Evolutionary conservation across 2,888 invertebrate genomes (phyloP).

Genomic region (Hirtodrosophila confusa): DNA sequence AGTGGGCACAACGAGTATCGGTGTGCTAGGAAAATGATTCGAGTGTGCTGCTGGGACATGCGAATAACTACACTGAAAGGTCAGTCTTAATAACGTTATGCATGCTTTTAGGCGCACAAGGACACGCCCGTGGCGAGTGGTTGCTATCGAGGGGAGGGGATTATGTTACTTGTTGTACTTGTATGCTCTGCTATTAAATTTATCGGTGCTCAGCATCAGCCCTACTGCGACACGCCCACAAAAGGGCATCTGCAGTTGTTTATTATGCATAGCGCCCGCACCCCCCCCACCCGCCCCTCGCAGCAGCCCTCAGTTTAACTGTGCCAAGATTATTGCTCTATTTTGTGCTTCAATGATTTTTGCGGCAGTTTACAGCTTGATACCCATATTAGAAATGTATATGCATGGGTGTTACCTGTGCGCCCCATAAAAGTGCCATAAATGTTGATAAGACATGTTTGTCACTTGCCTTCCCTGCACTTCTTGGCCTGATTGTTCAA

Average conservation of each 20-base stretch:
- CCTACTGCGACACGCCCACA: slow-evolving; percentile 37
- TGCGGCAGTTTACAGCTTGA: slow-evolving; percentile 35
- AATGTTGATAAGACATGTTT: slow-evolving; percentile 76
- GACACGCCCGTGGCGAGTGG: slow-evolving; percentile 21
- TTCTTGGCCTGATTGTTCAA: slow-evolving; percentile 45
- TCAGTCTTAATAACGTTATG: slow-evolving; percentile 58
- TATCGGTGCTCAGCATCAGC: slow-evolving; percentile 32
- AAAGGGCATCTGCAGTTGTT: slow-evolving; percentile 44
- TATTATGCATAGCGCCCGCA: slow-evolving; percentile 46
- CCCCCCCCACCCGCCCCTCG: neutral
- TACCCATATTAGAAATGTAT: slow-evolving; percentile 12
- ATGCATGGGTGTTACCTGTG: slow-evolving; percentile 1
- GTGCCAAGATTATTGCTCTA: slow-evolving; percentile 73
- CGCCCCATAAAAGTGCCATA: slow-evolving; percentile 65
- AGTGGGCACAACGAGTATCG: slow-evolving; percentile 14
- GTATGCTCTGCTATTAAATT: slow-evolving; percentile 42
- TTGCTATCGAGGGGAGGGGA: too few species aligned
- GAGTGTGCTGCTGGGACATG: slow-evolving; percentile 37
- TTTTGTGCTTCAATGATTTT: slow-evolving; percentile 63
- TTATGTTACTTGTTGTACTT: slow-evolving; percentile 30
- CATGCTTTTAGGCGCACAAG: slow-evolving; percentile 56
- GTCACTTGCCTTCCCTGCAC: slow-evolving; percentile 27
- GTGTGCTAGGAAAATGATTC: slow-evolving; percentile 17
- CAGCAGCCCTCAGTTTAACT: slow-evolving; percentile 21
- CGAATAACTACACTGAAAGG: slow-evolving; percentile 44